Base-by-base conservation (phyloP, 1,140 invertebrate species). In the Listronotus bonariensis region DNA sequence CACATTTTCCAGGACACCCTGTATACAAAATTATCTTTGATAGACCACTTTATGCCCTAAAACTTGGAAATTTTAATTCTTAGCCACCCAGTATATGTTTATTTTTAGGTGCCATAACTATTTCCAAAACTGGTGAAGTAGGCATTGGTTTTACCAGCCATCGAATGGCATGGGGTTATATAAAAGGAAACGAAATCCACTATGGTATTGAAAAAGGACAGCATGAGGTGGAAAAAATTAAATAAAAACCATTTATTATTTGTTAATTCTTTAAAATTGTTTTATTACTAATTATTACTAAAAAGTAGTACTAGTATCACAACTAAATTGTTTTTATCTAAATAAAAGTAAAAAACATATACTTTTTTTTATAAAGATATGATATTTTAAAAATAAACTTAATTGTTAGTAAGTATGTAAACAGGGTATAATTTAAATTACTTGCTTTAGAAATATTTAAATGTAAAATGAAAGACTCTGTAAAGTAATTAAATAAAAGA, bases 121-220 rank as follows among this genome's bases (percentile, higher is more conserved):
- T 92, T 8, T 87, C 85, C 3, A 85, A 85, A 41, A 79, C 77
- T 55, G 90, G 91, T 1, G 83, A 89, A 10, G 77, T 92, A 32
- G 91, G 88, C 7, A 80, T 89, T 38, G 78, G 84, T 65, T 93
- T 91, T 74, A 89, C 83, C 6, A 89, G 88, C 3, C 80, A 84
- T 6, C 82, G 86, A 68, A 93, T 93, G 92, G 82, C 89, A 1
- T 93, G 91, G 91, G 89, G 87, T 5, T 92, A 89, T 72, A 81
- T 86, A 6, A 83, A 85, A 60, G 82, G 84, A 15, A 80, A 82
- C 57, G 80, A 83, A 72, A 72, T 88, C 15, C 81, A 82, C 75
- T 89, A 83, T 78, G 89, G 89, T 4, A 88, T 90, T 36, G 81
- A 88, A 32, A 82, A 82, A 26, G 77, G 76, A 8, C 68, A 83